Conservation (phyloP, 2,797 vertebrate genomes). For the Glossophaga mutica region DNA sequence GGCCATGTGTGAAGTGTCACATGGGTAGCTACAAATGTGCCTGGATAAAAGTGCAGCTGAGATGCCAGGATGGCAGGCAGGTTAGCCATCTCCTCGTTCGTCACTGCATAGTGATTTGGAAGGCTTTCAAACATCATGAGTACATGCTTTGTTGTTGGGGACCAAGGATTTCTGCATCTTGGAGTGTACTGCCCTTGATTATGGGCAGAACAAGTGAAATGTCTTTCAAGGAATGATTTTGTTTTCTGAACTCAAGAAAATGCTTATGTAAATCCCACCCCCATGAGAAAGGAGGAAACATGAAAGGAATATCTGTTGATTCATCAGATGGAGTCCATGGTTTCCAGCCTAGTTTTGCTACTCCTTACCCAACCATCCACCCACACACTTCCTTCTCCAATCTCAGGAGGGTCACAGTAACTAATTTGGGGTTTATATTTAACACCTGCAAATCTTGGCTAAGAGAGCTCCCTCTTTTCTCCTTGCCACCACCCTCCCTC, state of each 20-base stretch:
- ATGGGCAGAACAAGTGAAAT: conserved; percentile 2
- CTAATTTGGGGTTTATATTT: conserved; percentile 44
- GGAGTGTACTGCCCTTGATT: conserved; percentile 20
- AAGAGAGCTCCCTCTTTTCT: not conserved
- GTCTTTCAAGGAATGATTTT: conserved; percentile 51
- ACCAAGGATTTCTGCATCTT: conserved; percentile 49
- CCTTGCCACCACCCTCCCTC: not conserved
- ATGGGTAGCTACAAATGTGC: not conserved
- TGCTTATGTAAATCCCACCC: conserved; percentile 46
- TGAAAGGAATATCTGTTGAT: conserved; percentile 27
- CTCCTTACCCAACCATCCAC: conserved; percentile 37
- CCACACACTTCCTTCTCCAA: conserved; percentile 38
- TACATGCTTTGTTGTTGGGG: conserved; percentile 6
- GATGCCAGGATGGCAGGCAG: not conserved
- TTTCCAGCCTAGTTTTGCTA: conserved; percentile 49
- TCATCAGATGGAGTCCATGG: conserved; percentile 34
- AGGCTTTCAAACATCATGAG: not conserved
- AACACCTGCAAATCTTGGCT: conserved; percentile 59
- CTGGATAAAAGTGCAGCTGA: not conserved
- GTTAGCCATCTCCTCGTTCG: not conserved
- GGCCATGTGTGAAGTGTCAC: not conserved
- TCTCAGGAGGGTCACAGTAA: conserved; percentile 35
- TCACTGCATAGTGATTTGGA: not conserved
- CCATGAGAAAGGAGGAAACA: conserved; percentile 47
- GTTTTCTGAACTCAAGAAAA: conserved; percentile 46